Conservation (phyloP, 2,797 vertebrate species). For the Thamnophis elegans region DNA sequence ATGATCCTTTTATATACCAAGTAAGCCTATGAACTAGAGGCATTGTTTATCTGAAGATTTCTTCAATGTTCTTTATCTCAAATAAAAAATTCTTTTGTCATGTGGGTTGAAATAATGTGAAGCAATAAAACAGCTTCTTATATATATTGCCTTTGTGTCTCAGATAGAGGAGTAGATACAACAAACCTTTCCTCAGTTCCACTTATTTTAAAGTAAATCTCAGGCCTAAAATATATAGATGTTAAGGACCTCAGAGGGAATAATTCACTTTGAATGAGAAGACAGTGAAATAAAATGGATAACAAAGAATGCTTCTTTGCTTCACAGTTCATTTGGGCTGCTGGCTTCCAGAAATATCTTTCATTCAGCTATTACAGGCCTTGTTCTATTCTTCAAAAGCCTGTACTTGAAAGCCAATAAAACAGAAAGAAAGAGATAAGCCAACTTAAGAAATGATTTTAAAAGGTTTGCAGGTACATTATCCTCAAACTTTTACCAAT, state of each 20-base stretch:
- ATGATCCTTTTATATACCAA: neutral
- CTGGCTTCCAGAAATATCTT: constrained; percentile 29
- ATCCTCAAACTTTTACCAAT: neutral
- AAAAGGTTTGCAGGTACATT: neutral
- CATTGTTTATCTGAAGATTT: neutral
- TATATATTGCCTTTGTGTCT: neutral
- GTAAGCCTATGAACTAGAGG: neutral
- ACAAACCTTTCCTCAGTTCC: constrained; percentile 8
- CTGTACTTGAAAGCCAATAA: constrained; percentile 1
- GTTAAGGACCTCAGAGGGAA: neutral
- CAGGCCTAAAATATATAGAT: constrained; percentile 7
- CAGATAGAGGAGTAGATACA: constrained; percentile 19
- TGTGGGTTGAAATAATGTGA: neutral
- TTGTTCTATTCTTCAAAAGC: constrained; percentile 1
- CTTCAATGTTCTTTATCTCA: neutral
- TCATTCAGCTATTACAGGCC: constrained; percentile 29
- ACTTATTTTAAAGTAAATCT: constrained; percentile 43
- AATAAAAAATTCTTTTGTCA: constrained; percentile 32
- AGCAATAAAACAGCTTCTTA: constrained; percentile 27
- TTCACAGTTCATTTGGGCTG: neutral
- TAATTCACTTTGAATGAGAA: constrained; percentile 14
- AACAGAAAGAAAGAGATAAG: neutral
- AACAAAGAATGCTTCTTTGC: constrained; percentile 7
- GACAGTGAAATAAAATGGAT: neutral
- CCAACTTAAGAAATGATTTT: neutral